phyloP scores from a whole-genome alignment of 2,888 invertebrate species.

The Caenorhabditis sp. region DNA sequence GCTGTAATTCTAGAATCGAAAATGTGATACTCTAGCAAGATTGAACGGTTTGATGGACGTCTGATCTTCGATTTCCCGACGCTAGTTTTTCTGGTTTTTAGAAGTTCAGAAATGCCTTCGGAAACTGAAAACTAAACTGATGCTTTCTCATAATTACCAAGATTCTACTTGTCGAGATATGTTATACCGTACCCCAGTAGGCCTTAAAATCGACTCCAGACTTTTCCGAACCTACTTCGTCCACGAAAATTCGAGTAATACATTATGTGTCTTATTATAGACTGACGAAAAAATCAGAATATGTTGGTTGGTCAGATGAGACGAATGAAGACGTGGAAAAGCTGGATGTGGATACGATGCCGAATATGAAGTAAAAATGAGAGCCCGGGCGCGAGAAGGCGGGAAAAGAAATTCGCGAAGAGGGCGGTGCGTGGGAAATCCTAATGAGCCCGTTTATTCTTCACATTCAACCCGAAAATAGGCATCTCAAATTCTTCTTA shows the following conservation, averaged over 20 bases:
- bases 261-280: not conserved
- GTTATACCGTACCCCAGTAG: no score
- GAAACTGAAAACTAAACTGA: no score
- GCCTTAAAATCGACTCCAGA: no score
- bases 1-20: no score
- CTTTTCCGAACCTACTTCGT: conserved; percentile 16
- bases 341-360: no score
- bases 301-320: not conserved
- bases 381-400: not conserved
- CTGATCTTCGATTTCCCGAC: no score
- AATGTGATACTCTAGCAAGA: no score
- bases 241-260: conserved; percentile 13
- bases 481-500: not conserved
- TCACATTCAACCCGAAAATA: conserved; percentile 9
- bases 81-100: no score
- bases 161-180: no score
- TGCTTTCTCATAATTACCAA: no score
- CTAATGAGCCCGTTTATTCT: conserved; percentile 42
- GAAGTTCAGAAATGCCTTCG: no score
- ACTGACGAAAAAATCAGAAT: not conserved
- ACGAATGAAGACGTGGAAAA: not conserved
- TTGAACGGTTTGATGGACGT: no score
- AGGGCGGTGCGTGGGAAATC: conserved; percentile 28
- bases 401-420: not conserved
- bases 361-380: conserved; percentile 9